Conservation (phyloP, 2,113 vertebrate genomes). For the Serilophus lunatus region DNA sequence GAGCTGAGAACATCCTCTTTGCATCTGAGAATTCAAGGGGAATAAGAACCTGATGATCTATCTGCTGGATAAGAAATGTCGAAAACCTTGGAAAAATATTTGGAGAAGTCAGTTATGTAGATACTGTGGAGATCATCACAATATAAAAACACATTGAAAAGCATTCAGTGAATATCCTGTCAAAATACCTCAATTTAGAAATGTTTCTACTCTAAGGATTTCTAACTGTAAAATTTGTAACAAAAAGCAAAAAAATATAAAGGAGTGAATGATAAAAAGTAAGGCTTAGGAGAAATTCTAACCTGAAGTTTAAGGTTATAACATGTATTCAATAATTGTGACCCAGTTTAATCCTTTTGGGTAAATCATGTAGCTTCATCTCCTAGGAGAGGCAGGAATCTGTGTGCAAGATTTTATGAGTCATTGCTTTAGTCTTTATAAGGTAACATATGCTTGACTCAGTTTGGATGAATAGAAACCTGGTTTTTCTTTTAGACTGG, state of each 20-base stretch:
- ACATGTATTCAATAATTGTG: background rate
- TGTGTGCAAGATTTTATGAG: background rate
- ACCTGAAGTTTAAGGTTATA: background rate
- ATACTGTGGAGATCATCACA: background rate
- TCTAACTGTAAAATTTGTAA: background rate
- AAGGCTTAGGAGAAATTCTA: background rate
- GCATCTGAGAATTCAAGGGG: background rate
- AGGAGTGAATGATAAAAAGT: background rate
- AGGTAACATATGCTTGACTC: background rate
- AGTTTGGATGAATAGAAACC: background rate
- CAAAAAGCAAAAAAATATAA: background rate
- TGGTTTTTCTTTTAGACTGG: background rate
- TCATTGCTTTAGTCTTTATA: slow-evolving; percentile 6
- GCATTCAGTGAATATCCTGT: background rate
- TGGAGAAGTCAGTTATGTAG: background rate
- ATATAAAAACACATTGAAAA: background rate
- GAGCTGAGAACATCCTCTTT: background rate
- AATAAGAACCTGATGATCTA: background rate
- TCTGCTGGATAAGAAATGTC: background rate
- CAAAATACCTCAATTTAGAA: background rate
- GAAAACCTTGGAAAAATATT: background rate
- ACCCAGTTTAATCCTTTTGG: slow-evolving; percentile 37
- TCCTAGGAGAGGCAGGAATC: slow-evolving; percentile 4
- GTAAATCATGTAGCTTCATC: slow-evolving; percentile 4
- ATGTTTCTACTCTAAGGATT: background rate